Evolutionary conservation across 2,113 vertebrate genomes (phyloP).

Genomic region (Morone saxatilis): DNA sequence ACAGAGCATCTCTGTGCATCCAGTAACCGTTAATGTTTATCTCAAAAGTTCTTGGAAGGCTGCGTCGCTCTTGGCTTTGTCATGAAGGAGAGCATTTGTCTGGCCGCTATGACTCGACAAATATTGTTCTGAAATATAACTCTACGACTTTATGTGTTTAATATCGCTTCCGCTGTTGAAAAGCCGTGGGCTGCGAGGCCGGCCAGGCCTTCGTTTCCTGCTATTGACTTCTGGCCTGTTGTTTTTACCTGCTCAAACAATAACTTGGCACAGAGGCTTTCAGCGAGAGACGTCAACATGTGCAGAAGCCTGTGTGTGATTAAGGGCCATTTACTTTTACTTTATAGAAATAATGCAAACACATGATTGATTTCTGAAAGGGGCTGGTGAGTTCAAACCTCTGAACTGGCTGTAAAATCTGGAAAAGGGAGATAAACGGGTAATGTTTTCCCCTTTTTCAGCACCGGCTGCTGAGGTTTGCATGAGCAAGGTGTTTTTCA

Average conservation of each 20-base stretch:
- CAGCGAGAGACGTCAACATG: slow-evolving; percentile 53
- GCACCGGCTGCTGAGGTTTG: not conserved
- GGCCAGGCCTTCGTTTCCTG: slow-evolving; percentile 61
- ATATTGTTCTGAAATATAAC: slow-evolving; percentile 50
- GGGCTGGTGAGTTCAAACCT: slow-evolving; percentile 15
- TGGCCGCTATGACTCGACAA: slow-evolving; percentile 54
- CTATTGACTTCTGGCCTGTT: slow-evolving; percentile 70
- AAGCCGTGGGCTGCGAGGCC: slow-evolving; percentile 17
- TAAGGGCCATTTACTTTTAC: slow-evolving; percentile 19
- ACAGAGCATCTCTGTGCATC: not conserved
- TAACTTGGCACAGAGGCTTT: slow-evolving; percentile 55
- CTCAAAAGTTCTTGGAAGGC: slow-evolving; percentile 11
- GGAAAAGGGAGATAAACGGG: not conserved
- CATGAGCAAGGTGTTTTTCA: not conserved
- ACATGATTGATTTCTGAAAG: slow-evolving; percentile 20
- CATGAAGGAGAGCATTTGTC: slow-evolving; percentile 26
- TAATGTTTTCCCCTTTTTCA: not conserved
- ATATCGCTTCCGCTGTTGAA: slow-evolving; percentile 58
- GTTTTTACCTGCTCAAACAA: slow-evolving; percentile 74
- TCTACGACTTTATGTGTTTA: slow-evolving; percentile 43
- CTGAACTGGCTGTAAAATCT: not conserved
- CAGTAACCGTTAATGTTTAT: slow-evolving; percentile 3
- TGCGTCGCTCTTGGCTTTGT: slow-evolving; percentile 38
- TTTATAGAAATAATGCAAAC: not conserved
- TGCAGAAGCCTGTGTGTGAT: slow-evolving; percentile 26